phyloP scores from a whole-genome alignment of 2,888 invertebrate species.

The Scaptodrosophila latifasciaeformis region DNA sequence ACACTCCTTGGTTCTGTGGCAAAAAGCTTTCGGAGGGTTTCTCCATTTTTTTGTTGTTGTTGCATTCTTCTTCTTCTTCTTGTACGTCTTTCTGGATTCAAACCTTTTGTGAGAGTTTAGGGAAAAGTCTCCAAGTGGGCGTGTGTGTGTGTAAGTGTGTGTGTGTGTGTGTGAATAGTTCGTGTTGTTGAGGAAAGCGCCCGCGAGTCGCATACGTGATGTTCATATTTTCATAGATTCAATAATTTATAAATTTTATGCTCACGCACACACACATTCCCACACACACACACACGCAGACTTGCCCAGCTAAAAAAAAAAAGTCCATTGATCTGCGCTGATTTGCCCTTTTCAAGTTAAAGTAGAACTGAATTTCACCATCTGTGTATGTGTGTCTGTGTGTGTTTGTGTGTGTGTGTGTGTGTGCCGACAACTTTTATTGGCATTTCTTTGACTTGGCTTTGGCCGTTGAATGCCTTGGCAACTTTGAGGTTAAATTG shows the following conservation, averaged over 20 bases:
- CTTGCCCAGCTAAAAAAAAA: constrained; percentile 10
- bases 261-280: constrained; percentile 26
- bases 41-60: no score
- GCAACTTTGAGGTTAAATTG: not conserved
- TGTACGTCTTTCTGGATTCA: no score
- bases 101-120: no score
- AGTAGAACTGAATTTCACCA: no score
- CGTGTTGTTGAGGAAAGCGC: constrained; percentile 18
- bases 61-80: no score
- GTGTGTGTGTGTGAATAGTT: constrained; percentile 38
- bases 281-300: constrained; percentile 5
- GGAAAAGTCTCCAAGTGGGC: no score
- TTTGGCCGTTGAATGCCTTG: not conserved
- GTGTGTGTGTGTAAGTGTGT: constrained; percentile 10
- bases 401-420: constrained; percentile 1
- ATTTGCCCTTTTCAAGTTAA: constrained; percentile 12
- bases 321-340: constrained; percentile 51
- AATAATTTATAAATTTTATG: constrained; percentile 66
- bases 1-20: no score
- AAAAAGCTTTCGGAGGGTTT: no score
- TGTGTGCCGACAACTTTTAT: constrained; percentile 48
- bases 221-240: constrained; percentile 67
- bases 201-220: constrained; percentile 53
- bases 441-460: constrained; percentile 38
- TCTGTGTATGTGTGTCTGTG: not conserved